phyloP scores from a whole-genome alignment of 1,140 invertebrate species.

The fruit fly (Drosophila melanogaster) region DNA sequence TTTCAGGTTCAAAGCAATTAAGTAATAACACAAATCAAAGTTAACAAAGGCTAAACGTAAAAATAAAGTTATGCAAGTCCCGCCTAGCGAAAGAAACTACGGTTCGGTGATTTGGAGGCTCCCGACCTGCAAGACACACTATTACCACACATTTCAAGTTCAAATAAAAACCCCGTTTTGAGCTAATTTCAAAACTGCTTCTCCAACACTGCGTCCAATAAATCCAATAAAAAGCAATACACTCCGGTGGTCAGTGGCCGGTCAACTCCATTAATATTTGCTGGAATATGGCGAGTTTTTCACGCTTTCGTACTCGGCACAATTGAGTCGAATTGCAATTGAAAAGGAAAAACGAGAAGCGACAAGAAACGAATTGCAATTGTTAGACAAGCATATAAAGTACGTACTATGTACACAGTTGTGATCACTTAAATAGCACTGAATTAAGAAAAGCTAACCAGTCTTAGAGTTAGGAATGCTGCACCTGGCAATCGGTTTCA shows the following conservation, averaged over 20 bases:
- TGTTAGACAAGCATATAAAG: constrained; percentile 10
- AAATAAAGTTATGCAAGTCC: constrained; percentile 67
- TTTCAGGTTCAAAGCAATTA: constrained; percentile 82
- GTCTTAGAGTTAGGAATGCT: no score
- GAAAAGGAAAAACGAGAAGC: constrained; percentile 35
- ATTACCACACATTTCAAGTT: constrained; percentile 7
- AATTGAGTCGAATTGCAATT: constrained; percentile 56
- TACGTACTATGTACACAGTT: constrained; percentile 2
- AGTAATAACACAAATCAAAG: constrained; percentile 81
- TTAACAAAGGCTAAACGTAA: constrained; percentile 35
- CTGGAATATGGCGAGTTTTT: constrained; percentile 55
- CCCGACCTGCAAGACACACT: constrained; percentile 15
- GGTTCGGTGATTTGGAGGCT: constrained; percentile 35
- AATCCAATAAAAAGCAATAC: constrained; percentile 10
- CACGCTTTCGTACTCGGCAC: constrained; percentile 68
- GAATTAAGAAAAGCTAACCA: not conserved
- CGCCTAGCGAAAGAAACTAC: constrained; percentile 61
- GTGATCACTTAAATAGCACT: not conserved
- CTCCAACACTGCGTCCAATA: not conserved
- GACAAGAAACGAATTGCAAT: constrained; percentile 33
- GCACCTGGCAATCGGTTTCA: not conserved
- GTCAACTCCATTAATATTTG: constrained; percentile 37
- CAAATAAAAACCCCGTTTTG: constrained; percentile 10
- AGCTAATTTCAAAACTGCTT: constrained; percentile 37
- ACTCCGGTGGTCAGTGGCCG: constrained; percentile 44